Evolutionary conservation across 1,140 invertebrate genomes (phyloP), one percentile per base, ranked within the genome.

Genomic region (Trachymyrmex cornetzi): DNA sequence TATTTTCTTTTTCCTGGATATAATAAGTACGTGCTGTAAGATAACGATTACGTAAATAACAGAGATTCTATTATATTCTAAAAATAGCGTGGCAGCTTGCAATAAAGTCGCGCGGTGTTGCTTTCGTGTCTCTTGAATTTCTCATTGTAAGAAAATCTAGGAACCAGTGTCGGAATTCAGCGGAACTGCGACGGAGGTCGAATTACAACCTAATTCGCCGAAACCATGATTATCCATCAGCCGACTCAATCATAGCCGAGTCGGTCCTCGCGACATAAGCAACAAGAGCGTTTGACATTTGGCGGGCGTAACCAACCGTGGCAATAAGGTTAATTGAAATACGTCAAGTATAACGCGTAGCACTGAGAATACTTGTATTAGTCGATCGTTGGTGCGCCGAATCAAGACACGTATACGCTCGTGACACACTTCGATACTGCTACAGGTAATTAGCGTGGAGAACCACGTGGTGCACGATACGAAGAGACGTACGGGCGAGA

Each of bases 271-370:
- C 90, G 90, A 91, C 89, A 91, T 80, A 64, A 66, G 86, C 86
- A 63, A 67, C 57, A 19, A 75, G 91, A 91, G 89, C 92, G 91
- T 92, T 93, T 93, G 93, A 93, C 90, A 93, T 93, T 92, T 92
- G 88, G 88, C 89, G 87, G 91, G 82, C 89, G 87, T 92, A 92
- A 92, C 90, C 90, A 92, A 85, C 84, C 85, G 71, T 87, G 71
- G 91, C 92, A 93, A 93, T 94, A 93, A 93, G 92, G 93, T 93
- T 94, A 93, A 94, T 93, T 94, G 93, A 93, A 93, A 93, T 94
- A 94, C 92, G 92, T 93, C 93, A 93, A 93, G 90, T 93, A 80
- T 92, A 81, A 59, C 92, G 89, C 88, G 80, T 82, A 82, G 85
- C 80, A 85, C 85, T 86, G 90, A 87, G 89, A 92, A 91, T 92